Evolutionary conservation across 1,140 invertebrate species (phyloP).

Genomic region (Apis mellifera): DNA sequence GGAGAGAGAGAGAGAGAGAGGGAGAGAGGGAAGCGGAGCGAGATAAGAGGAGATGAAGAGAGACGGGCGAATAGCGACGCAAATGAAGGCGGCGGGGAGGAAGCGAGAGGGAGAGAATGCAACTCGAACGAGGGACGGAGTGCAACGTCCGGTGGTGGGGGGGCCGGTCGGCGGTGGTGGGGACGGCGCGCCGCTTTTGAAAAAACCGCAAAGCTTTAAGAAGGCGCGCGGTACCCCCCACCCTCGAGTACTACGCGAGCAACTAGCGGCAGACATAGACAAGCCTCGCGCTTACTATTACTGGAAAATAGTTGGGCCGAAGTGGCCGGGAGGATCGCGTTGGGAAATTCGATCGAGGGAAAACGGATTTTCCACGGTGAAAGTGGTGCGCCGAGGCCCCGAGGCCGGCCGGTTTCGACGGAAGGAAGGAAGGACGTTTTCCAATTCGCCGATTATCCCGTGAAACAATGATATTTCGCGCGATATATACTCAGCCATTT

Average conservation of each 20-base stretch:
- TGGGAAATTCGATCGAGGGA: constrained; percentile 23
- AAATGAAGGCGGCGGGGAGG: constrained; percentile 39
- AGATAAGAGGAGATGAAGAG: constrained; percentile 30
- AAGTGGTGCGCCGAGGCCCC: constrained; percentile 1
- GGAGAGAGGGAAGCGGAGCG: constrained; percentile 9
- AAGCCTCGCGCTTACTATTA: constrained; percentile 66
- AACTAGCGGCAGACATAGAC: constrained; percentile 77
- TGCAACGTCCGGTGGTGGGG: constrained; percentile 34
- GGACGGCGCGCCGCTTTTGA: constrained; percentile 75
- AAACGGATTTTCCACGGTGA: constrained; percentile 17
- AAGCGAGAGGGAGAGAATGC: constrained; percentile 41
- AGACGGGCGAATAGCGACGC: constrained; percentile 58
- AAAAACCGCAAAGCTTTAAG: constrained; percentile 81
- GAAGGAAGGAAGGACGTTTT: constrained; percentile 3
- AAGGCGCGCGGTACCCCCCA: constrained; percentile 77
- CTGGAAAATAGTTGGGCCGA: constrained; percentile 61
- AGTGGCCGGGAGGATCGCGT: background rate
- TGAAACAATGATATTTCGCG: background rate
- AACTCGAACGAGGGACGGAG: constrained; percentile 35
- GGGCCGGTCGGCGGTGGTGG: constrained; percentile 50
- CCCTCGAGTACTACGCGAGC: constrained; percentile 75
- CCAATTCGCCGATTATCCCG: background rate
- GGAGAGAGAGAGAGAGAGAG: constrained; percentile 26
- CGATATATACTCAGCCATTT: background rate
- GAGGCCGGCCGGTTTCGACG: background rate